A percentile compares a stretch with the other conserved stretches of the same genome.
Conservation (phyloP, 2,888 invertebrate species). For the Horisme vitalbata region DNA sequence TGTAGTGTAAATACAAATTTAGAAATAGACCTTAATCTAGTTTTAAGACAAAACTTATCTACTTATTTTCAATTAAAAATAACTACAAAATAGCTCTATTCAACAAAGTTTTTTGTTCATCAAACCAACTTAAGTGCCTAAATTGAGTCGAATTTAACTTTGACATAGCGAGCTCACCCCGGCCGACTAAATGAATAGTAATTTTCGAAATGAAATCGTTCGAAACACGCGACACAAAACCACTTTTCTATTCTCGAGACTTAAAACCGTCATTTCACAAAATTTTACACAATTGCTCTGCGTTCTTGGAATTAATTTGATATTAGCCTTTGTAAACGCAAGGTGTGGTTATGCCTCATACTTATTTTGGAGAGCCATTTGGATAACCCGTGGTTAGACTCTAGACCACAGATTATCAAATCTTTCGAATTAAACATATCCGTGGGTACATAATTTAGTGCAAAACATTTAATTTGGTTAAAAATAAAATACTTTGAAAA, state of each 20-base stretch:
- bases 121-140: slow-evolving; percentile 40
- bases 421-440: slow-evolving; percentile 62
- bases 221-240: slow-evolving; percentile 79
- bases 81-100: slow-evolving; percentile 20
- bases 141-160: slow-evolving; percentile 68
- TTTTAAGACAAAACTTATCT: not conserved
- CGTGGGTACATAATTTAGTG: slow-evolving; percentile 55
- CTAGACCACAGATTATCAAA: slow-evolving; percentile 59
- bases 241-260: slow-evolving; percentile 80
- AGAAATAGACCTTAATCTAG: not conserved
- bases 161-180: slow-evolving; percentile 71
- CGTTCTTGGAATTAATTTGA: slow-evolving; percentile 81
- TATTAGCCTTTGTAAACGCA: slow-evolving; percentile 81
- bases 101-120: slow-evolving; percentile 28
- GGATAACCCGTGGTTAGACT: slow-evolving; percentile 72
- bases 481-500: too few relatives aligned
- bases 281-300: slow-evolving; percentile 81
- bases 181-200: slow-evolving; percentile 81
- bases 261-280: slow-evolving; percentile 81
- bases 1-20: too few relatives aligned
- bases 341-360: slow-evolving; percentile 78
- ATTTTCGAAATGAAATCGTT: slow-evolving; percentile 82
- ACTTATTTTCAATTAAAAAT: not conserved
- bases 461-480: slow-evolving; percentile 15
- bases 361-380: slow-evolving; percentile 75